phyloP scores from a whole-genome alignment of 2,113 vertebrate species.

The Crotophaga sulcirostris region DNA sequence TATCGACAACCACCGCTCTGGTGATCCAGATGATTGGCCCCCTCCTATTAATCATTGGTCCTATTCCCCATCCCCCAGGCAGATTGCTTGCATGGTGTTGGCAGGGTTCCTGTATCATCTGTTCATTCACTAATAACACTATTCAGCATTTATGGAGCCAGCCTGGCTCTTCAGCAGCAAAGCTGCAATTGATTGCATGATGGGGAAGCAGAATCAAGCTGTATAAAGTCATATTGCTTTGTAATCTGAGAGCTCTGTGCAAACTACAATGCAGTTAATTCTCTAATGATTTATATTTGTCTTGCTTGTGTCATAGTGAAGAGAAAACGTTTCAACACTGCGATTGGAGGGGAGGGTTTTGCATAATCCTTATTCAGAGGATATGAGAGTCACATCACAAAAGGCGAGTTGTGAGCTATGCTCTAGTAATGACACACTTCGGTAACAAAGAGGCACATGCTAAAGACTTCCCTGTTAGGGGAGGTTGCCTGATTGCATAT shows the following conservation, averaged over 20 bases:
- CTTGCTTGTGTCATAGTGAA: background rate
- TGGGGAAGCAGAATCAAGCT: background rate
- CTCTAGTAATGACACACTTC: background rate
- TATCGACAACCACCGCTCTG: background rate
- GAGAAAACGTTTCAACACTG: background rate
- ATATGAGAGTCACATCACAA: background rate
- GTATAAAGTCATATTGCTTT: background rate
- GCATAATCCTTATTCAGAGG: accelerated
- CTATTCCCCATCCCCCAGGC: background rate
- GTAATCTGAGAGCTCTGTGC: background rate
- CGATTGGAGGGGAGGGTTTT: accelerated
- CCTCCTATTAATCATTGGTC: background rate
- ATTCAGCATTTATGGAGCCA: background rate
- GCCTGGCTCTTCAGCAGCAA: constrained; percentile 1
- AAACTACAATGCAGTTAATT: background rate
- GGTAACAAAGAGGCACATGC: background rate
- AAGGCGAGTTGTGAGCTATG: background rate
- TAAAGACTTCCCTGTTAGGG: background rate
- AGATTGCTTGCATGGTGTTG: background rate
- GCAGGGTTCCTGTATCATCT: constrained; percentile 22
- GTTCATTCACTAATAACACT: constrained; percentile 11
- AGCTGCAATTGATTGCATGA: background rate
- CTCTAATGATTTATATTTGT: background rate
- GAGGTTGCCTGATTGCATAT: background rate
- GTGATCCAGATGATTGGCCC: background rate